Conservation (phyloP, 2,797 vertebrate species). For the Steatocranus sp. region DNA sequence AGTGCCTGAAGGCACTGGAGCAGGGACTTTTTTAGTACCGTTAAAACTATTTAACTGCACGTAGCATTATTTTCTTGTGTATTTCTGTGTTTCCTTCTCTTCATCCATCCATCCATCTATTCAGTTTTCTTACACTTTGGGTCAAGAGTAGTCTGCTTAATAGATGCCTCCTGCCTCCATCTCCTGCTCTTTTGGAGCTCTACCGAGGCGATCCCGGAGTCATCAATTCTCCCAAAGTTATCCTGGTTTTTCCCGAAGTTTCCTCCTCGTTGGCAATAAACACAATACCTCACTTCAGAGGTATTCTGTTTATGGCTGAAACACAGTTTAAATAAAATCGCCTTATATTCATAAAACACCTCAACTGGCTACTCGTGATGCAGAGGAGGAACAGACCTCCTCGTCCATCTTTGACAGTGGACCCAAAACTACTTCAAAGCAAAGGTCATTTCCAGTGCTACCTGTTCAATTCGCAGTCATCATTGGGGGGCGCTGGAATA, state of each 20-base stretch:
- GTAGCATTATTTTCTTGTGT: background rate
- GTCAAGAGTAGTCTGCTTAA: background rate
- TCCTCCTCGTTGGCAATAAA: background rate
- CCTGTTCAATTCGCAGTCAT: background rate
- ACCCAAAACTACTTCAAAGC: background rate
- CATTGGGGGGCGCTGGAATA: background rate
- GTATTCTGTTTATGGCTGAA: background rate
- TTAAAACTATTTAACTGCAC: background rate
- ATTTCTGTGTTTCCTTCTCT: background rate
- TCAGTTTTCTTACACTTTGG: background rate
- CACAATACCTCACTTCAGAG: fast-evolving
- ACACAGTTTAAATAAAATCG: fast-evolving
- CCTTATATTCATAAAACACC: background rate
- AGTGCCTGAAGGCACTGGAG: background rate
- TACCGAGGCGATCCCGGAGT: background rate
- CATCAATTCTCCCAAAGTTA: background rate
- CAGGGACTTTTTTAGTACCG: background rate
- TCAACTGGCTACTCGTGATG: background rate
- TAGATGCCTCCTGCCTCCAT: background rate
- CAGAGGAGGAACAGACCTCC: background rate
- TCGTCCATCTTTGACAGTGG: background rate
- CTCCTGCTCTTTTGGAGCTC: background rate
- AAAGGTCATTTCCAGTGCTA: background rate
- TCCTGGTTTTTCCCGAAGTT: background rate
- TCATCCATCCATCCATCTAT: background rate